Base-by-base conservation (phyloP, 2,797 vertebrate genomes). In the Moxostoma hubbsi region DNA sequence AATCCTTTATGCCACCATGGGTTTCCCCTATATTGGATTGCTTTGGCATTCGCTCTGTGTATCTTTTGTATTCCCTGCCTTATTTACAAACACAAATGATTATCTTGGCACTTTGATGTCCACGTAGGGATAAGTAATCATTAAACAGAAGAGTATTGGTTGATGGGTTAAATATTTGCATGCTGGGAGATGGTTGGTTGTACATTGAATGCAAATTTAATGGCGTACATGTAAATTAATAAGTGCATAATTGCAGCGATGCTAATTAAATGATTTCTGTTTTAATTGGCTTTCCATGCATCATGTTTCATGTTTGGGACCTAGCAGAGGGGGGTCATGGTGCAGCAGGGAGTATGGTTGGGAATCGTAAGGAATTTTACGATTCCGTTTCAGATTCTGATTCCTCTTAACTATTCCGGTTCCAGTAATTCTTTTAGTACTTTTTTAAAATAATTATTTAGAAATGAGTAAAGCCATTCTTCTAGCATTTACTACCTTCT, bases 211-310 rank as follows among this genome's bases (percentile, higher is more conserved):
- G n/a, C 47, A 47, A 18, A 66, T 66, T 1, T 12, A 74, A 45
- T 3, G 11, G 6, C 11, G 15, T 45, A 63, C 13, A 65, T 24
- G 6, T 0, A 15, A 46, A 36, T 63, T 8, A 46, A 18, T 65
- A 46, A 53, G 6, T 43, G n/a, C 12, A 13, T 75, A 16, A 46
- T n/a, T 36, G 1, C 6, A 55, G 24, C 50, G 13, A 12, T 24
- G 10, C 24, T 12, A 50, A 45, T 45, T 51, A 5, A 11, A 74
- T 45, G 1, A 51, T 62, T 61, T 36, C 16, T 51, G 12, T 53
- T 66, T 57, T 66, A 47, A 12, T 69, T 43, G 18, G 43, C 13
- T 61, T 13, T 77, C 57, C 72, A 51, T 9, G 6, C 43, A n/a
- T 16, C n/a, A 6, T 53, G 15, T 74, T 6, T 9, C 9, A 13